A percentile compares a stretch with the other conserved stretches of the same genome.
These are phyloP conservation scores for Sebastes fasciatus DNA, from an alignment of 2,113 vertebrate genomes.

Conservation along the genomic window DNA sequence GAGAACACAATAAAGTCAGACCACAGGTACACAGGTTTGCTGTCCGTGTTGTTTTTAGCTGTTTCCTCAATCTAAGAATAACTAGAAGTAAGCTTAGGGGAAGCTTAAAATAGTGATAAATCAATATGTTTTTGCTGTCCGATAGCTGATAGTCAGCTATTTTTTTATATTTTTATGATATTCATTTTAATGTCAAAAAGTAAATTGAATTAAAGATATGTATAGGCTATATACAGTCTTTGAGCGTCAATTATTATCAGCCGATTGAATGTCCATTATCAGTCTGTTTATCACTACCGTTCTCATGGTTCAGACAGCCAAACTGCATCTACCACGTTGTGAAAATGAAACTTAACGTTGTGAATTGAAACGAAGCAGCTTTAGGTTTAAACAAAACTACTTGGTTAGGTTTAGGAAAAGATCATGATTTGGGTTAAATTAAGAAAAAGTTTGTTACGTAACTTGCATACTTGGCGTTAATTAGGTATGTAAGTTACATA, in stretches of 20 bases:
- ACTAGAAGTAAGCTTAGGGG: neutral
- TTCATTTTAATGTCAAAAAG: neutral
- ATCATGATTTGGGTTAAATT: neutral
- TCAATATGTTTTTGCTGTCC: neutral
- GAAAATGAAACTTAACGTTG: neutral
- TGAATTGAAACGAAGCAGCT: neutral
- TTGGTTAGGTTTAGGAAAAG: neutral
- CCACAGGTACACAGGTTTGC: slow-evolving; percentile 17
- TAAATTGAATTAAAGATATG: neutral
- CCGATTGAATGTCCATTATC: too few species aligned
- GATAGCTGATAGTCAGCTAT: neutral
- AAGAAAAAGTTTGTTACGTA: neutral
- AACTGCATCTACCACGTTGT: neutral
- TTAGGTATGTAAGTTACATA: neutral
- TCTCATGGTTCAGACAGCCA: neutral
- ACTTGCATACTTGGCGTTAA: neutral
- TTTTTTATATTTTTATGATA: neutral
- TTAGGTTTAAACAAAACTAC: neutral
- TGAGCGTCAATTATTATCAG: too few species aligned
- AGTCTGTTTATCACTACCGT: too few species aligned
- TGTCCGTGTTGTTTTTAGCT: slow-evolving; percentile 3
- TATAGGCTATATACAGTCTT: neutral
- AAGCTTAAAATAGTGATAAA: slow-evolving; percentile 2
- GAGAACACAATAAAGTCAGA: slow-evolving; percentile 47
- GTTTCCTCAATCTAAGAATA: neutral